Evolutionary conservation across 2,113 vertebrate species (phyloP), one percentile per base, ranked within the genome.

Genomic region (Mastomys coucha): DNA sequence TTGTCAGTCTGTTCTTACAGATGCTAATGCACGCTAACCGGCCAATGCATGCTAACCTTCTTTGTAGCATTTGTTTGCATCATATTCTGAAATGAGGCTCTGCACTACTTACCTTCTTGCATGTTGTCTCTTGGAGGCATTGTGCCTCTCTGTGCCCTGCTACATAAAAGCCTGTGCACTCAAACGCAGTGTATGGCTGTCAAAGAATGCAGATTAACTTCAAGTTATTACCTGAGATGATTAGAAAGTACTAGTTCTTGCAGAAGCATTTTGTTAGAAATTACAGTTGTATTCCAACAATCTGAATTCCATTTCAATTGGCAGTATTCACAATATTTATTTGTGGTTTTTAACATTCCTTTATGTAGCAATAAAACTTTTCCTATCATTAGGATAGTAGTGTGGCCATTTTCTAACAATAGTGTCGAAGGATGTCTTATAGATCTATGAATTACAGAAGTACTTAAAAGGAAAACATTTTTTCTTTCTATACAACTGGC

Each of bases 351-450:
- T 73, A 81, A 67, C 28, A 73, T 67, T 82, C 17, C 53, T 84
- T 87, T 89, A 91, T 84, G 81, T 2, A 93, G 20, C 69, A 87
- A 53, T 33, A 82, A 58, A 81, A 51, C 33, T 58, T 92, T 94
- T 76, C 81, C 45, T 22, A 72, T 0, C 33, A 49, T 86, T 88
- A 58, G 51, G 36, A 86, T 63, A 65, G 88, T 90, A 88, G 88
- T 85, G 42, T 80, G 51, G 33, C 56, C 31, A 28, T 45, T 95
- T 95, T 94, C 60, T 73, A 72, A 39, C 76, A 86, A 72, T 1
- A 42, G 1, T 93, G 39, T 95, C 76, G 6, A 91, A 92, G 11
- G 82, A 72, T 92, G 1, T 94, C 39, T 96, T 95, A 13, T 91
- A 92, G 14, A 63, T 95, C 24, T 7, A 58, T 95, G 63, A 90